Percentiles rank a stretch among this genome's conserved stretches.
Conservation (phyloP, 2,888 invertebrate genomes). For the Calephelis perditalis region DNA sequence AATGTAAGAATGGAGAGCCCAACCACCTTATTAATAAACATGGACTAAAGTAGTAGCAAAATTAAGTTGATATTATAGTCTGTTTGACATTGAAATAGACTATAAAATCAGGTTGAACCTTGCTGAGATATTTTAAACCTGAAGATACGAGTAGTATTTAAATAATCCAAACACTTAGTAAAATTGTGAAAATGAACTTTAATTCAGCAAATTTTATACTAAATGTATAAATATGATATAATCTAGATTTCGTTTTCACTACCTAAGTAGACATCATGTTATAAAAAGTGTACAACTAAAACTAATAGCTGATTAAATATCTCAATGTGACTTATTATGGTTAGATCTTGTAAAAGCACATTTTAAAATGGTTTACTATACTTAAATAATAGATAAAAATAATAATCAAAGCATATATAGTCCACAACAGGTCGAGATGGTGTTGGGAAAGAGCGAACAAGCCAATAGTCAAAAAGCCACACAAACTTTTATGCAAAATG, state of each 20-base stretch:
- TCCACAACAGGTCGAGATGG: too few relatives aligned
- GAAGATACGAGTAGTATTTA: constrained; percentile 19
- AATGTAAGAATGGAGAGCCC: too few relatives aligned
- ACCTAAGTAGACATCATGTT: constrained; percentile 78
- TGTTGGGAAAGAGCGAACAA: too few relatives aligned
- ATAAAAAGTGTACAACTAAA: constrained; percentile 79
- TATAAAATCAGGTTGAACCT: too few relatives aligned
- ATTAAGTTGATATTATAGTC: too few relatives aligned
- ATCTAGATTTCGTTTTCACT: constrained; percentile 76
- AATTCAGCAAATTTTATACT: constrained; percentile 78
- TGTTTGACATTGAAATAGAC: too few relatives aligned
- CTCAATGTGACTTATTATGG: constrained; percentile 76
- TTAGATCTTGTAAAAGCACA: constrained; percentile 78
- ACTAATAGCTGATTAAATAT: constrained; percentile 78
- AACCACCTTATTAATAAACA: too few relatives aligned
- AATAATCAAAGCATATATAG: constrained; percentile 67
- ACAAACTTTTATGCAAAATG: too few relatives aligned
- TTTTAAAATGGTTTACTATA: constrained; percentile 72
- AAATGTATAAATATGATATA: constrained; percentile 79
- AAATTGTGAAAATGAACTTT: constrained; percentile 79
- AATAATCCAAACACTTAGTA: constrained; percentile 53
- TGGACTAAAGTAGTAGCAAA: too few relatives aligned
- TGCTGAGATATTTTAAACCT: constrained; percentile 15
- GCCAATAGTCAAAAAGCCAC: too few relatives aligned
- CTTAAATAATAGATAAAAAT: constrained; percentile 76